Percentiles rank a stretch among this genome's conserved stretches.
Evolutionary conservation across 2,888 invertebrate species (phyloP).

Genomic region (Rhamnusium bicolor): DNA sequence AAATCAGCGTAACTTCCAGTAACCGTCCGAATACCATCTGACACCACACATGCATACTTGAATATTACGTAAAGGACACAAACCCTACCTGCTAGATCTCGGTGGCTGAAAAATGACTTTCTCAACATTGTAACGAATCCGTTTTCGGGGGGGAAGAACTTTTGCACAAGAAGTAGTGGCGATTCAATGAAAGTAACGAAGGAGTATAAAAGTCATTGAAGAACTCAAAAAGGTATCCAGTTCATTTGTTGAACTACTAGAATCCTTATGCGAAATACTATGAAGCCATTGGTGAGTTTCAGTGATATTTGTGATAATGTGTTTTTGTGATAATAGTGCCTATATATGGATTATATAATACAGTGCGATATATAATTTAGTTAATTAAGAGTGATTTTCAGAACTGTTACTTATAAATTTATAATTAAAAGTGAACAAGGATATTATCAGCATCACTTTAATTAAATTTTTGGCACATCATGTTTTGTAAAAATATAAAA

Average conservation of each 20-base stretch:
- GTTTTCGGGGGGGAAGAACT: slow-evolving; percentile 62
- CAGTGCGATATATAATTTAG: slow-evolving; percentile 11
- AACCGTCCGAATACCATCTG: slow-evolving; percentile 54
- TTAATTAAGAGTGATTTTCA: slow-evolving; percentile 10
- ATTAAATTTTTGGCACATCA: not conserved
- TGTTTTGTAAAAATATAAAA: not conserved
- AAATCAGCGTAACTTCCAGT: slow-evolving; percentile 35
- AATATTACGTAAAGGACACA: slow-evolving; percentile 68
- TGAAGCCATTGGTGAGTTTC: slow-evolving; percentile 75
- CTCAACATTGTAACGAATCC: slow-evolving; percentile 62
- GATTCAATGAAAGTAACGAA: slow-evolving; percentile 74
- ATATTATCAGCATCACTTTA: not conserved
- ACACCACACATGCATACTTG: slow-evolving; percentile 53
- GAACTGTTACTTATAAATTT: not conserved
- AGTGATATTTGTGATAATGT: slow-evolving; percentile 26
- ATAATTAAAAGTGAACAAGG: not conserved
- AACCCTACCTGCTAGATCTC: slow-evolving; percentile 39
- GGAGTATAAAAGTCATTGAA: slow-evolving; percentile 75
- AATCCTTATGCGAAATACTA: slow-evolving; percentile 62
- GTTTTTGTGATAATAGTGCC: slow-evolving; percentile 29
- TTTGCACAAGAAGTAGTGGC: slow-evolving; percentile 67
- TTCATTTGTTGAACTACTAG: slow-evolving; percentile 68
- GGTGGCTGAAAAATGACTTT: slow-evolving; percentile 64
- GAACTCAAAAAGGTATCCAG: slow-evolving; percentile 74
- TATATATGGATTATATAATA: slow-evolving; percentile 5